Percentiles rank a stretch among this genome's conserved stretches.
phyloP scores from a whole-genome alignment of 92 coral and sea anemone genomes.

The Hydrozoanthus gracilis region DNA sequence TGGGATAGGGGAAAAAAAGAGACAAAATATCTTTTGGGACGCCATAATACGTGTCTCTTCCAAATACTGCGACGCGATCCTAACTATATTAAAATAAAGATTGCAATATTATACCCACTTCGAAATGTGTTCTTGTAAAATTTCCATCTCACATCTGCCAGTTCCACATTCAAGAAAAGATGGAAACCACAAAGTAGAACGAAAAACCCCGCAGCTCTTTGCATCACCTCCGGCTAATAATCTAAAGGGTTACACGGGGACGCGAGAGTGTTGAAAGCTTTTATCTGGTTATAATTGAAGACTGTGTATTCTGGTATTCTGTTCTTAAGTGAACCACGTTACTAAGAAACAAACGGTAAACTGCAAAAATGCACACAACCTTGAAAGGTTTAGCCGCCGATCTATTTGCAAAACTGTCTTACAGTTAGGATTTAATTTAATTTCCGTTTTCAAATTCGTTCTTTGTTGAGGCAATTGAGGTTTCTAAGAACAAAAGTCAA shows the following conservation, averaged over 20 bases:
- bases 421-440: not conserved
- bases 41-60: no score
- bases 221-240: slow-evolving; percentile 4
- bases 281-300: not conserved
- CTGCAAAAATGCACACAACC: slow-evolving; percentile 27
- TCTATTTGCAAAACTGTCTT: not conserved
- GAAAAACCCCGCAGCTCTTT: not conserved
- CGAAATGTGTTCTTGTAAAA: slow-evolving; percentile 33
- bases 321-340: not conserved
- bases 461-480: not conserved
- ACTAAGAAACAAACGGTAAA: not conserved
- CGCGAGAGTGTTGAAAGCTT: no score
- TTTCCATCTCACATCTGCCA: not conserved
- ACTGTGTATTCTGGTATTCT: not conserved
- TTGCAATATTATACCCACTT: not conserved
- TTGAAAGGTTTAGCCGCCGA: not conserved
- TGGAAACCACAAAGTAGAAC: not conserved
- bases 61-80: no score
- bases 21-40: no score
- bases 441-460: not conserved
- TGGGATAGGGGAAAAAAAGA: no score
- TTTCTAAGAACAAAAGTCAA: not conserved
- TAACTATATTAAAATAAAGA: not conserved
- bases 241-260: not conserved
- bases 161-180: not conserved